These are phyloP conservation scores for Gnatocerus cornutus DNA, from an alignment of 2,888 invertebrate species.

Conservation along the genomic window DNA sequence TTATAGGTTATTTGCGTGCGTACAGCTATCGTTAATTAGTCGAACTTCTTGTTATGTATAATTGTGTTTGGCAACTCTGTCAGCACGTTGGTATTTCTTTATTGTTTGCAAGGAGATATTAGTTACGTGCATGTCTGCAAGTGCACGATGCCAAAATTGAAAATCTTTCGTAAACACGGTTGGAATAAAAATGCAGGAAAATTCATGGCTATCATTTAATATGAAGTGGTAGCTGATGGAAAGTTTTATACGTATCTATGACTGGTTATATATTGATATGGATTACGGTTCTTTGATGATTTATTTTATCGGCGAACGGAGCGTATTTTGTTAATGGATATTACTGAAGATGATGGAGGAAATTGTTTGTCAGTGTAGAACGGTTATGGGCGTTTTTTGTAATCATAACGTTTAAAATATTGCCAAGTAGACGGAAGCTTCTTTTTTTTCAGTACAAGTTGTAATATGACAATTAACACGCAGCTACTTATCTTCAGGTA, in stretches of 20 bases:
- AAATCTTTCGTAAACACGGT: conserved; percentile 2
- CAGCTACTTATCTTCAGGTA: too few species aligned
- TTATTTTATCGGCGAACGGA: conserved; percentile 2
- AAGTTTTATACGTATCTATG: neutral
- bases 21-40: conserved; percentile 27
- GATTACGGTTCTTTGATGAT: conserved; percentile 4
- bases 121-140: conserved; percentile 1
- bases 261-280: neutral
- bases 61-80: conserved; percentile 31
- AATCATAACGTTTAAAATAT: too few species aligned
- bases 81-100: neutral
- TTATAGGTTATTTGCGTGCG: conserved; percentile 13
- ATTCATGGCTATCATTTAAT: neutral
- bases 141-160: neutral
- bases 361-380: neutral
- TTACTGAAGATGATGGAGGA: neutral
- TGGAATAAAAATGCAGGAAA: neutral
- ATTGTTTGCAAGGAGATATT: neutral
- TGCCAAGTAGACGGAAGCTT: too few species aligned
- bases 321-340: conserved; percentile 9
- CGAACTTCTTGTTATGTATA: conserved; percentile 25
- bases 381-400: neutral
- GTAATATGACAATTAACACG: too few species aligned
- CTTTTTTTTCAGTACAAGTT: too few species aligned
- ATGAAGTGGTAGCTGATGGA: conserved; percentile 3